Base-by-base conservation (phyloP, 2,888 invertebrate species). In the Prionchulus punctatus region DNA sequence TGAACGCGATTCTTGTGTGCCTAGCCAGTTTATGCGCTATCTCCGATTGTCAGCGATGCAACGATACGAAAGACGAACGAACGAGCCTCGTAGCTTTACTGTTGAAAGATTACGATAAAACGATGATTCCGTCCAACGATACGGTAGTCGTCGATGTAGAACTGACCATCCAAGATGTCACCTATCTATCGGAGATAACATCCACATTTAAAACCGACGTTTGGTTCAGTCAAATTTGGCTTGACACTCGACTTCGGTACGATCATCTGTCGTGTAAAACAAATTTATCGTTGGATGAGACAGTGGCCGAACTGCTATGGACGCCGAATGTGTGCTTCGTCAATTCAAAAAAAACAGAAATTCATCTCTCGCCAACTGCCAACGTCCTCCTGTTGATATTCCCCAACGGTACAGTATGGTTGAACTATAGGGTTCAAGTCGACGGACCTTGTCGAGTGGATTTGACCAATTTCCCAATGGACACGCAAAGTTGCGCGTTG, bases 101-200 rank as follows among this genome's bases (percentile, higher is more conserved):
- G n/a, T n/a, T n/a, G n/a, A n/a, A n/a, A n/a, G n/a, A n/a, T n/a
- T n/a, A n/a, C n/a, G n/a, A n/a, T n/a, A n/a, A n/a, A n/a, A n/a
- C n/a, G n/a, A n/a, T n/a, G n/a, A n/a, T n/a, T n/a, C n/a, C n/a
- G n/a, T n/a, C n/a, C n/a, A n/a, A n/a, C n/a, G n/a, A n/a, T n/a
- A n/a, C n/a, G 3, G 69, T 69, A 15, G 69, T 70, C 55, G 69
- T 69, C 0, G 67, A 68, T 43, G 64, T 69, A 12, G 69, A 69
- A 47, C 49, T 66, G 28, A 51, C 67, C 21, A 65, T 52, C 23
- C 55, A 60, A 31, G 48, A 15, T 7, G 53, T 59, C 26, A 43
- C 49, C 30, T 31, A 53, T 3, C 57, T 58, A 25, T 61, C 60
- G 25, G 66, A 65, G 36, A 51, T 63, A 28, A 42, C 56, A 28